A percentile compares a stretch with the other conserved stretches of the same genome.
Conservation (phyloP, 2,797 vertebrate genomes). For the Diplodus puntazzo region DNA sequence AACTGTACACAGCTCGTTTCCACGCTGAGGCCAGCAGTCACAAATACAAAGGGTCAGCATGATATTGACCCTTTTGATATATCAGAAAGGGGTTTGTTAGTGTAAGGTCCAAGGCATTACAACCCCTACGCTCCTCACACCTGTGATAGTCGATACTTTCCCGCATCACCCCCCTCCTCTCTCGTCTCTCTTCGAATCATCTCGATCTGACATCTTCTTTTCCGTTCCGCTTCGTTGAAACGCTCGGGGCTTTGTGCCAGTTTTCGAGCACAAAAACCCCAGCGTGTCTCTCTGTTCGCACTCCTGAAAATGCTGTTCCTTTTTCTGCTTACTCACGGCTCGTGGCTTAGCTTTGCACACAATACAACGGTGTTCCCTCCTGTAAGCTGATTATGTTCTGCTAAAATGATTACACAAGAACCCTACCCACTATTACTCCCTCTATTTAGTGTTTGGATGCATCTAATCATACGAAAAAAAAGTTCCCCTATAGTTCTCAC, state of each 20-base stretch:
- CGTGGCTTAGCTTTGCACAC: slow-evolving; percentile 41
- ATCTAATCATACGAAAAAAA: slow-evolving; percentile 17
- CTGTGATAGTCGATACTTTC: neutral
- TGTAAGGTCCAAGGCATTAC: neutral
- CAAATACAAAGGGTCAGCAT: neutral
- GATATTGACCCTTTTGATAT: neutral
- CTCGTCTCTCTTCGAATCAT: neutral
- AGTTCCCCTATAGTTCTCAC: neutral
- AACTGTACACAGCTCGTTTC: neutral
- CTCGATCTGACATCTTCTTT: slow-evolving; percentile 7
- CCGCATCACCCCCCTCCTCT: neutral
- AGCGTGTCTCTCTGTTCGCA: slow-evolving; percentile 27
- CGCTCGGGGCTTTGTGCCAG: slow-evolving; percentile 49
- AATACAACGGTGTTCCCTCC: slow-evolving; percentile 53
- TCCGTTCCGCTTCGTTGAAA: slow-evolving; percentile 43
- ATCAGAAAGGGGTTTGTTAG: neutral
- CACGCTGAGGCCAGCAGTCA: neutral
- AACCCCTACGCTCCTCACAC: neutral
- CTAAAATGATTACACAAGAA: slow-evolving; percentile 49
- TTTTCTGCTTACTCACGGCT: slow-evolving; percentile 58
- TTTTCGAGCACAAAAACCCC: slow-evolving; percentile 56
- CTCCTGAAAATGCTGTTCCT: slow-evolving; percentile 18
- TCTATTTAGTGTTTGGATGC: slow-evolving; percentile 23
- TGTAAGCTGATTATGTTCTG: slow-evolving; percentile 59
- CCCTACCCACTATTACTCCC: neutral